phyloP scores from a whole-genome alignment of 2,113 vertebrate genomes.

The Poeciliopsis retropinna region DNA sequence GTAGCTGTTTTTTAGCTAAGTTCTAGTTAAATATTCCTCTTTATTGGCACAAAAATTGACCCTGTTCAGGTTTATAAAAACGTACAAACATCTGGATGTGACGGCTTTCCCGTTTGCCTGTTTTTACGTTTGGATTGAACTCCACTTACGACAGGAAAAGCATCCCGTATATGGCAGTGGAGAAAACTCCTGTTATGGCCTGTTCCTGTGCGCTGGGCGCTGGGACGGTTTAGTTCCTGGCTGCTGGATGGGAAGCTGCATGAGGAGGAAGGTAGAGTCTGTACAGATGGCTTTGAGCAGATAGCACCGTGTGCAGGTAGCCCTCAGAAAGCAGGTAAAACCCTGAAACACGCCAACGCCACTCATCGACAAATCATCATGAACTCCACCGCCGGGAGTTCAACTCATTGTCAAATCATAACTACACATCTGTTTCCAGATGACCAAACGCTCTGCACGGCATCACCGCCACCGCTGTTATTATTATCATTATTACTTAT shows the following conservation, averaged over 20 bases:
- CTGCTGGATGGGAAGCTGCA: slow-evolving; percentile 8
- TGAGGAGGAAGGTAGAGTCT: slow-evolving; percentile 52
- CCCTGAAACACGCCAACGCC: slow-evolving; percentile 73
- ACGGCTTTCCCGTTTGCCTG: background rate
- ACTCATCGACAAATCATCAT: slow-evolving; percentile 73
- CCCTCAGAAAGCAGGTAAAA: slow-evolving; percentile 70
- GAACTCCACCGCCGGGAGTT: slow-evolving; percentile 60
- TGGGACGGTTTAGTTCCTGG: background rate
- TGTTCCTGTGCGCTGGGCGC: slow-evolving; percentile 21
- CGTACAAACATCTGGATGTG: background rate
- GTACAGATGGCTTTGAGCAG: slow-evolving; percentile 79
- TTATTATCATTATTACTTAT: slow-evolving; percentile 66
- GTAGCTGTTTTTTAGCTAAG: background rate
- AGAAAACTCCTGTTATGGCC: slow-evolving; percentile 69
- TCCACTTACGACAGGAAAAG: slow-evolving; percentile 65
- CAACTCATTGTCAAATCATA: slow-evolving; percentile 74
- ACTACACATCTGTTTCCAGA: slow-evolving; percentile 58
- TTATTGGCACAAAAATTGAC: background rate
- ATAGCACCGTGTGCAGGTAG: slow-evolving; percentile 77
- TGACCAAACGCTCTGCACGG: slow-evolving; percentile 57
- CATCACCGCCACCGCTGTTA: slow-evolving; percentile 50
- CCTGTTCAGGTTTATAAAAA: background rate
- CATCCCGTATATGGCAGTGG: slow-evolving; percentile 62
- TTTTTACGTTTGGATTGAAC: slow-evolving; percentile 32
- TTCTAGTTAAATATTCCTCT: background rate